phyloP scores from a whole-genome alignment of 2,797 vertebrate species.

The Anguilla pacifica region DNA sequence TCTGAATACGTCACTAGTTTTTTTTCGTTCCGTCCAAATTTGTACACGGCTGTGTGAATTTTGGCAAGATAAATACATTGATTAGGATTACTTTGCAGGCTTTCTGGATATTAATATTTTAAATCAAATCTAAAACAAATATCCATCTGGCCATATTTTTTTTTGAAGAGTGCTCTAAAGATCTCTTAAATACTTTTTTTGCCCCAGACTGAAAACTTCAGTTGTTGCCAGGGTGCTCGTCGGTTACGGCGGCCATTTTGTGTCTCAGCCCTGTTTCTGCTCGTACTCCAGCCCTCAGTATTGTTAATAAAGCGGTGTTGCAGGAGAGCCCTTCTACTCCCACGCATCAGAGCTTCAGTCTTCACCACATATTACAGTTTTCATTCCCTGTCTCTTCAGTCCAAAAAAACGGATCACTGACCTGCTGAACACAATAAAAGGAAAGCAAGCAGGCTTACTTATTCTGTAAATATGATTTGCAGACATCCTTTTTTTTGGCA shows the following conservation, averaged over 20 bases:
- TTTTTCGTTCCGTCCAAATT: not conserved
- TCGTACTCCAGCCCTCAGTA: not conserved
- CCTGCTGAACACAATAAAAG: not conserved
- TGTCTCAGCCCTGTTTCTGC: not conserved
- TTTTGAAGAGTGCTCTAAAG: not conserved
- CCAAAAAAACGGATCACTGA: not conserved
- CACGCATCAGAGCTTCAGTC: not conserved
- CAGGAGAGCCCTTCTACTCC: not conserved
- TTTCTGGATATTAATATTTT: conserved; percentile 1
- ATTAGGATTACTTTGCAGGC: not conserved
- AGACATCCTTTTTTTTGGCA: not conserved
- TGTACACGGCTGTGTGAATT: not conserved
- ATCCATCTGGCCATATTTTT: not conserved
- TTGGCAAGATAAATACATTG: not conserved
- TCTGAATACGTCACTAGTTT: not conserved
- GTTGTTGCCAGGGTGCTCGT: not conserved
- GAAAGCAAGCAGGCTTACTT: not conserved
- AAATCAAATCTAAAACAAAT: not conserved
- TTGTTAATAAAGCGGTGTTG: not conserved
- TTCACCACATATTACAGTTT: not conserved
- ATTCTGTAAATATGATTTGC: not conserved
- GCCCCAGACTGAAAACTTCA: not conserved
- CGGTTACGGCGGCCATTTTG: not conserved
- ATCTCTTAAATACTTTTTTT: not conserved
- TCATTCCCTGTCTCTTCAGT: not conserved